Conservation (phyloP, 2,797 vertebrate species). For the Alcedo atthis region DNA sequence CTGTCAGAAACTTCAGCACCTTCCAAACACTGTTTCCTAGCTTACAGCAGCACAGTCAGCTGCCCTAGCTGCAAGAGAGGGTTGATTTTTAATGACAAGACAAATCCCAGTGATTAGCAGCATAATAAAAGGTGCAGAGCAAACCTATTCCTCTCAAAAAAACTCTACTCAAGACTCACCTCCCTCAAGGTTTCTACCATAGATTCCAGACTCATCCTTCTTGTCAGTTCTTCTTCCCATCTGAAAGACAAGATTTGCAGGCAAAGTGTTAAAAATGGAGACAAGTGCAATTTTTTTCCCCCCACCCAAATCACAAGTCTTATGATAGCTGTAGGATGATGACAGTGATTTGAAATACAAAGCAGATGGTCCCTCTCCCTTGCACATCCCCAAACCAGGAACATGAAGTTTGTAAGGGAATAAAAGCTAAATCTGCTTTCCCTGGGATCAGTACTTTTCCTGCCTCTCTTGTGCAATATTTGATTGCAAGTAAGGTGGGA, state of each 20-base stretch:
- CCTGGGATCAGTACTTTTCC: not conserved
- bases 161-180: conserved; percentile 72
- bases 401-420: not conserved
- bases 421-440: not conserved
- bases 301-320: not conserved
- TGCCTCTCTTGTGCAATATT: not conserved
- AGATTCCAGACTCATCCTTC: conserved; percentile 89
- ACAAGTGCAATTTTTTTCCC: not conserved
- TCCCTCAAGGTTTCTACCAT: conserved; percentile 90
- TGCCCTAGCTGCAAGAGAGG: not conserved
- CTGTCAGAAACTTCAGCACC: not conserved
- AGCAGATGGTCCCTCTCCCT: conserved; percentile 31
- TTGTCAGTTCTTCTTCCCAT: conserved; percentile 94
- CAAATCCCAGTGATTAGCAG: not conserved
- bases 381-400: not conserved
- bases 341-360: not conserved
- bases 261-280: not conserved
- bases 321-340: not conserved
- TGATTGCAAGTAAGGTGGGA: not conserved
- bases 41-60: not conserved
- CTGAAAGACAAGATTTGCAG: conserved; percentile 78
- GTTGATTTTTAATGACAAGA: not conserved
- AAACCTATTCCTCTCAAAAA: not conserved
- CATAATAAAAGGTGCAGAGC: not conserved
- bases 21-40: not conserved